Evolutionary conservation across 2,888 invertebrate genomes (phyloP), one percentile per base, ranked within the genome.

Genomic region (Onthophagus sagittarius): DNA sequence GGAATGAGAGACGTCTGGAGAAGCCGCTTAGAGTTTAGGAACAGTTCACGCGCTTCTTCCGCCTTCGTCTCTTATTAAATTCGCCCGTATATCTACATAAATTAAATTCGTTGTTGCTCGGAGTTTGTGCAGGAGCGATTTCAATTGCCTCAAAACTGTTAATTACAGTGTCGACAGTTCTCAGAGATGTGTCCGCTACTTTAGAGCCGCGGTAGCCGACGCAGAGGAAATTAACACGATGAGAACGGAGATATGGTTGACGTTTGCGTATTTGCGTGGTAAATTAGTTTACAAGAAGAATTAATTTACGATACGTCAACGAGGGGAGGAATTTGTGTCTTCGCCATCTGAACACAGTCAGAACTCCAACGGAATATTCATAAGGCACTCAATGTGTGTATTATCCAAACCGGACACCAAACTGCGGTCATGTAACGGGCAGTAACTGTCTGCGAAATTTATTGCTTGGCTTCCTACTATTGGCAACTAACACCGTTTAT

Each of bases 41-140:
- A 67, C 67, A 67, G 67, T 67, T 67, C 67, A 23, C 23, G 32
- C 67, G 23, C 67, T 31, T 32, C 67, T n/a, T 53, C 39, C 39
- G 39, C 39, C 74, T 74, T 69, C 75, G 73, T 73, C 70, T 76
- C 76, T 77, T 77, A 76, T 77, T 77, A 74, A 75, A 75, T 76
- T 75, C 74, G 71, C 76, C 75, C 74, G 74, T 74, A 74, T 71
- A 64, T 73, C 74, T 75, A 67, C 72, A 75, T 72, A 76, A 77
- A 77, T 77, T 77, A 75, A 76, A 75, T 77, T 77, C 75, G 74
- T 75, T 75, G 74, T 73, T 73, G 70, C 31, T 67, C 7, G 9
- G 67, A 67, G 23, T 31, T 15, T 31, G 11, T 31, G 67, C 15
- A 5, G n/a, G 67, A 67, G 32, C 32, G 23, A 32, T 64, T 64